Conservation (phyloP, 2,888 invertebrate genomes). For the Apamea sordens region DNA sequence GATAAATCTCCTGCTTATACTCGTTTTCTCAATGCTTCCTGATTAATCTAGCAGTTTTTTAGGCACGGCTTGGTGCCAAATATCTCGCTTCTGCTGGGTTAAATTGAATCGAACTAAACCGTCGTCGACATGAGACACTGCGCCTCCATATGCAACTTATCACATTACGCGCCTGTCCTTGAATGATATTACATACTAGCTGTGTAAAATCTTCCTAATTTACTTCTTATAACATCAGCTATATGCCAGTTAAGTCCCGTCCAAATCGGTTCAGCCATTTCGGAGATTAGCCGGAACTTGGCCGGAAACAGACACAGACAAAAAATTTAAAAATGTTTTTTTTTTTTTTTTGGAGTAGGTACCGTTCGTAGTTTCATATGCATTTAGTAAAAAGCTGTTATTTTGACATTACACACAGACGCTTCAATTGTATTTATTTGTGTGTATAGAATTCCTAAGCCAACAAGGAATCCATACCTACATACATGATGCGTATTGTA, state of each 20-base stretch:
- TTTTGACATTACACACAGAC: too few relatives aligned
- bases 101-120: background rate
- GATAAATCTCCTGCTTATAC: background rate
- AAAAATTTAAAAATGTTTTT: too few relatives aligned
- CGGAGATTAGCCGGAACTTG: too few relatives aligned
- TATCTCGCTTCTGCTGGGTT: background rate
- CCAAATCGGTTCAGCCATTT: too few relatives aligned
- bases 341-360: too few relatives aligned
- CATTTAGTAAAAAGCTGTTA: too few relatives aligned
- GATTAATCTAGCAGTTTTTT: background rate
- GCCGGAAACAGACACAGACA: too few relatives aligned
- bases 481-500: background rate
- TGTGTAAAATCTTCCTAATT: too few relatives aligned
- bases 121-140: background rate
- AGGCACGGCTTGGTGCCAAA: background rate
- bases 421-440: too few relatives aligned
- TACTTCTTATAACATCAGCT: too few relatives aligned
- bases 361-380: too few relatives aligned
- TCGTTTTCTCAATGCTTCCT: background rate
- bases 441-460: slow-evolving; percentile 4
- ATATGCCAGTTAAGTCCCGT: too few relatives aligned
- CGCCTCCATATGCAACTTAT: background rate
- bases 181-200: background rate
- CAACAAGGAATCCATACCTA: background rate
- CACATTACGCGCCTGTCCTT: background rate